Evolutionary conservation across 2,113 vertebrate species (phyloP).

Genomic region (Halichoeres trimaculatus): DNA sequence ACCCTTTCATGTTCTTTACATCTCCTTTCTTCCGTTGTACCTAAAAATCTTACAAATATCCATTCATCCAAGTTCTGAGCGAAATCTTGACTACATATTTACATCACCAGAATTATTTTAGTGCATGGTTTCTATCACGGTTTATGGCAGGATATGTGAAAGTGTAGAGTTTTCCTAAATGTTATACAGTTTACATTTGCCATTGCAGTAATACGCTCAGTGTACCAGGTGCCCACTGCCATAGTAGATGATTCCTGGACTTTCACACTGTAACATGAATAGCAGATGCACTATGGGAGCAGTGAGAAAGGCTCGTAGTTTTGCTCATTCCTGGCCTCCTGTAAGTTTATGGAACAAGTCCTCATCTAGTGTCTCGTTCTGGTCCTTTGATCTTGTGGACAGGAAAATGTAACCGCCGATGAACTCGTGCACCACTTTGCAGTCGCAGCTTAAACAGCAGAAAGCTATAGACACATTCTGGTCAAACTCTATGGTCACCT

Average conservation of each 20-base stretch:
- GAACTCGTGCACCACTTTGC: conserved; percentile 95
- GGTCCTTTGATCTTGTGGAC: conserved; percentile 96
- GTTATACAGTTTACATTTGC: conserved; percentile 1
- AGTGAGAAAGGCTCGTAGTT: background rate
- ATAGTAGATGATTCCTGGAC: background rate
- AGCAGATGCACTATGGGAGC: background rate
- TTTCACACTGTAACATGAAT: conserved; percentile 32
- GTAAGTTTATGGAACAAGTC: conserved; percentile 98
- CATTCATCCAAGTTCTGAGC: conserved; percentile 17
- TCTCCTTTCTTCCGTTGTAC: background rate
- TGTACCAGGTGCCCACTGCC: conserved; percentile 1
- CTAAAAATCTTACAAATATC: conserved; percentile 24
- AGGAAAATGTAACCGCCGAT: conserved; percentile 99
- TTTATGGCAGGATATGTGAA: conserved; percentile 28
- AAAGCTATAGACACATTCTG: conserved; percentile 92
- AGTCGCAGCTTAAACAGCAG: conserved; percentile 91
- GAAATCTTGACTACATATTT: conserved; percentile 50
- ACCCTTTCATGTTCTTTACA: conserved; percentile 38
- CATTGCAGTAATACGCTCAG: conserved; percentile 1
- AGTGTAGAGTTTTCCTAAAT: conserved; percentile 1
- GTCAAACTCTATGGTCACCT: conserved; percentile 97
- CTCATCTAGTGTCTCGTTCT: conserved; percentile 95
- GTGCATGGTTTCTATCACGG: background rate
- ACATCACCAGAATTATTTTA: conserved; percentile 36
- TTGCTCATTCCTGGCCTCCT: conserved; percentile 91